phyloP scores from a whole-genome alignment of 2,113 vertebrate genomes.

The Larimichthys polyactis region DNA sequence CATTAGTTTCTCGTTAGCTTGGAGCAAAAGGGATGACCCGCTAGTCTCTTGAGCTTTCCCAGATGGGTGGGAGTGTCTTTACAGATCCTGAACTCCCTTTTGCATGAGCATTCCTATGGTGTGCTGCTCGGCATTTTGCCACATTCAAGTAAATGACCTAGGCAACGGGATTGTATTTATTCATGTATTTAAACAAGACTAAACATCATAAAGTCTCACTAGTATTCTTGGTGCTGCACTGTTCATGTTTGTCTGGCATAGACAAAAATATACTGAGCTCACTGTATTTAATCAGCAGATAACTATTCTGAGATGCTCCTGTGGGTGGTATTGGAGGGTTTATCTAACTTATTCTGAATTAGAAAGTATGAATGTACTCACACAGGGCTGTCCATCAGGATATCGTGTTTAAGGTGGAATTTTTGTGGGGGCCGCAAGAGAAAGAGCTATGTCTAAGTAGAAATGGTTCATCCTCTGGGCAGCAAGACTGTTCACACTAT shows the following conservation, averaged over 20 bases:
- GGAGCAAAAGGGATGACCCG: conserved; percentile 52
- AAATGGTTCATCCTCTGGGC: background rate
- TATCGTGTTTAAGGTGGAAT: background rate
- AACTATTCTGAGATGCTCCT: background rate
- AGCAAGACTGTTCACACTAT: background rate
- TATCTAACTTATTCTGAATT: background rate
- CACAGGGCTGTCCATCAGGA: background rate
- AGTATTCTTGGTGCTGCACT: background rate
- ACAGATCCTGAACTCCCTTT: conserved; percentile 58
- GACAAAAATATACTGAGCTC: background rate
- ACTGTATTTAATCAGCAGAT: background rate
- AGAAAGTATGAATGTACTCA: conserved; percentile 1
- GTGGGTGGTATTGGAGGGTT: background rate
- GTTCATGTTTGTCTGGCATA: background rate
- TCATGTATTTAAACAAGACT: background rate
- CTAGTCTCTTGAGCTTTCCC: conserved; percentile 61
- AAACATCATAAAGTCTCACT: background rate
- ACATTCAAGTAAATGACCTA: conserved; percentile 45
- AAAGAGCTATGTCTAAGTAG: background rate
- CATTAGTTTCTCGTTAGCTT: conserved; percentile 63
- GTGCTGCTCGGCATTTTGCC: conserved; percentile 51
- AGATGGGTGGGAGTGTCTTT: conserved; percentile 62
- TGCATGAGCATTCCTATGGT: conserved; percentile 58
- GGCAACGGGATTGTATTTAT: conserved; percentile 20
- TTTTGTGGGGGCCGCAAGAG: background rate